These are phyloP conservation scores for Bombyx mori DNA, from an alignment of 1,140 invertebrate species.

Conservation along the genomic window DNA sequence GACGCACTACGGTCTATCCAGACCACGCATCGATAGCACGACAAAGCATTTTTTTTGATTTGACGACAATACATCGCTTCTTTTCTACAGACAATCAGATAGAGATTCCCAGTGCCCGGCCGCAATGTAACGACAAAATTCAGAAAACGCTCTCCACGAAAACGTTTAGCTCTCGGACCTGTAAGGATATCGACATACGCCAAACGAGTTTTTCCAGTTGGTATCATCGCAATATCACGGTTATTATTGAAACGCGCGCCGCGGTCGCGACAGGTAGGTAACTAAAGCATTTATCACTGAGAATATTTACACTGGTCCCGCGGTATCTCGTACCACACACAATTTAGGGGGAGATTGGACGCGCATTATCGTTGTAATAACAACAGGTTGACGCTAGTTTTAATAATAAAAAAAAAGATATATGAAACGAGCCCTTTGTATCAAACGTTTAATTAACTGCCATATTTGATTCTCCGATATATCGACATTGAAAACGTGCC, in stretches of 20 bases:
- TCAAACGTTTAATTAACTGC: background rate
- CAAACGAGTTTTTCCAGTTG: constrained; percentile 69
- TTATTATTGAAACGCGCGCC: constrained; percentile 65
- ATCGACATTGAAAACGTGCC: too few species aligned
- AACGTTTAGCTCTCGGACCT: constrained; percentile 26
- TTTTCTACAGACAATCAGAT: background rate
- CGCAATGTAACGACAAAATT: constrained; percentile 26
- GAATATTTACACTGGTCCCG: constrained; percentile 50
- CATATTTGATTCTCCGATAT: too few species aligned
- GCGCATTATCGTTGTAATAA: constrained; percentile 9
- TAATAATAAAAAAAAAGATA: constrained; percentile 10
- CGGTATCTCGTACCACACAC: constrained; percentile 27
- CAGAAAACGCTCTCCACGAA: background rate
- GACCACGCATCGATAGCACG: constrained; percentile 13
- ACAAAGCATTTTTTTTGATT: constrained; percentile 6
- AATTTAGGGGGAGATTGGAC: constrained; percentile 26
- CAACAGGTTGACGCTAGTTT: constrained; percentile 9
- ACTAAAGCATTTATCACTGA: constrained; percentile 63
- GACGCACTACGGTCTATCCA: constrained; percentile 36
- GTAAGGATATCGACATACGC: constrained; percentile 67
- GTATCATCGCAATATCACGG: constrained; percentile 70
- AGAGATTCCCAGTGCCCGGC: background rate
- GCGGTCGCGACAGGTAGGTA: constrained; percentile 63
- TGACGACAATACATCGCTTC: constrained; percentile 14
- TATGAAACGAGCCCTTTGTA: background rate